phyloP scores from a whole-genome alignment of 2,797 vertebrate species.

The Astyanax mexicanus region DNA sequence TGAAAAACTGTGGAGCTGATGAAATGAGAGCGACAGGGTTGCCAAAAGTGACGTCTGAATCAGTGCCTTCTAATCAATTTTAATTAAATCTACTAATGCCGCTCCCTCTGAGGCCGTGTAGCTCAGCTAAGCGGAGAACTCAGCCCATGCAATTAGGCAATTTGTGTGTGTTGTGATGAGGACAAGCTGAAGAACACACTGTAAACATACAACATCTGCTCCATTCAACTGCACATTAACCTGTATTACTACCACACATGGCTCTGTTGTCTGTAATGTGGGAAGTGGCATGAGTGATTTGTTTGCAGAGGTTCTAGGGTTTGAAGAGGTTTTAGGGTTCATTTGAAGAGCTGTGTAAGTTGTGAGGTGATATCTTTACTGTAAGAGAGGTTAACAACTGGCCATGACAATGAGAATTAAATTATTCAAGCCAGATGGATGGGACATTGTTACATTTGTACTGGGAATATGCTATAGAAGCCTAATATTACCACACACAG shows the following conservation, averaged over 20 bases:
- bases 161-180: background rate
- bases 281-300: background rate
- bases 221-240: conserved; percentile 31
- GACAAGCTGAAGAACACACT: background rate
- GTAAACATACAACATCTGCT: conserved; percentile 34
- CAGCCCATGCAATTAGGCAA: conserved; percentile 33
- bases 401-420: too few species aligned
- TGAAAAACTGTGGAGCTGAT: background rate
- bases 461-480: too few species aligned
- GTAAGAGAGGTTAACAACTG: too few species aligned
- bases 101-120: background rate
- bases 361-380: too few species aligned
- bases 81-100: conserved; percentile 29
- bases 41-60: conserved; percentile 30
- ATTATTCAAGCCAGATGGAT: too few species aligned
- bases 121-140: conserved; percentile 25
- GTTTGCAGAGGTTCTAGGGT: background rate
- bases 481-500: too few species aligned
- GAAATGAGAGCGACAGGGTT: background rate
- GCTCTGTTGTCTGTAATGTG: too few species aligned
- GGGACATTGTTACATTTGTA: too few species aligned
- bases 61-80: conserved; percentile 42
- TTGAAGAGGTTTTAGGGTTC: background rate
- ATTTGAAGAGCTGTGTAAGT: too few species aligned
- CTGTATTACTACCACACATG: background rate